phyloP scores from a whole-genome alignment of 2,888 invertebrate species.

The Abrostola triplasia region DNA sequence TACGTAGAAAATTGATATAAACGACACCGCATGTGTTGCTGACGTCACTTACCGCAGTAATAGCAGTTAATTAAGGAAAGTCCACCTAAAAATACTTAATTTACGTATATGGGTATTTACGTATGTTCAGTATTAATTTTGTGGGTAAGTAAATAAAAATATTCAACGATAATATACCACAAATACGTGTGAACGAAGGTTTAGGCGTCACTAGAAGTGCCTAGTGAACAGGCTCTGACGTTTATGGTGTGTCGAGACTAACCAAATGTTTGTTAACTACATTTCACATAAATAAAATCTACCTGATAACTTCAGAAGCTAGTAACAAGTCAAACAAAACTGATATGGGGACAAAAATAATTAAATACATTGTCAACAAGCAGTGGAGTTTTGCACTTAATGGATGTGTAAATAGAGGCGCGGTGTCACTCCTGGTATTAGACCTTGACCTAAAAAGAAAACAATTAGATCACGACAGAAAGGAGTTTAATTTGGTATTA shows the following conservation, averaged over 20 bases:
- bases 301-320: slow-evolving; percentile 28
- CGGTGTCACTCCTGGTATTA: slow-evolving; percentile 66
- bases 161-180: slow-evolving; percentile 28
- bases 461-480: slow-evolving; percentile 53
- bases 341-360: slow-evolving; percentile 30
- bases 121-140: slow-evolving; percentile 7
- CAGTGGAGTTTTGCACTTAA: slow-evolving; percentile 68
- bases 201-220: slow-evolving; percentile 29
- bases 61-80: slow-evolving; percentile 27
- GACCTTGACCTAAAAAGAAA: slow-evolving; percentile 77
- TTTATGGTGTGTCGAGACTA: slow-evolving; percentile 26
- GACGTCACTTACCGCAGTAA: slow-evolving; percentile 36
- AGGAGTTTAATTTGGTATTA: slow-evolving; percentile 41
- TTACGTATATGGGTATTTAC: background rate
- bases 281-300: slow-evolving; percentile 27
- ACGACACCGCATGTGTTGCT: slow-evolving; percentile 26
- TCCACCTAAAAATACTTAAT: slow-evolving; percentile 14
- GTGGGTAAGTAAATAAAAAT: slow-evolving; percentile 2
- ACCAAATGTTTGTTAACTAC: slow-evolving; percentile 26
- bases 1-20: slow-evolving; percentile 39
- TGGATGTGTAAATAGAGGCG: slow-evolving; percentile 81
- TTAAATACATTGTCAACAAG: slow-evolving; percentile 42
- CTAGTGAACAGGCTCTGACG: slow-evolving; percentile 23
- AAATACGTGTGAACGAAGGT: slow-evolving; percentile 30
- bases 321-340: slow-evolving; percentile 24